Base-by-base conservation (phyloP, 2,113 vertebrate species). In the Corydoras sp. region DNA sequence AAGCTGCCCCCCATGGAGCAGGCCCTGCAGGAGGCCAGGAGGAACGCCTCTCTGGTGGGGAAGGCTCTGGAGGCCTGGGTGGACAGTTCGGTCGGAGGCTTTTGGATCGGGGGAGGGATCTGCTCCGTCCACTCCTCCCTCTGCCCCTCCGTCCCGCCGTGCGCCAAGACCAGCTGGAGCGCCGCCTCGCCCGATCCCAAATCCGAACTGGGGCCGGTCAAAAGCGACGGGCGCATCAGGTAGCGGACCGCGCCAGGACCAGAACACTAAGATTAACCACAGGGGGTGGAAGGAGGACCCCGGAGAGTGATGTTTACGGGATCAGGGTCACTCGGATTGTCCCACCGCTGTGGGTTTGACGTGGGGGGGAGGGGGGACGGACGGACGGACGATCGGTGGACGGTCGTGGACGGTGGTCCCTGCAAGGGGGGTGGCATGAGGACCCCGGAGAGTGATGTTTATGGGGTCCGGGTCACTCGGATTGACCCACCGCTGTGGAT, bases 161-260 rank as follows among this genome's bases (percentile, higher is more conserved):
- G 97, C 85, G 85, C 86, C 71, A 87, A 91, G 81, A 92, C 93
- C 11, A 88, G 89, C 62, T 99, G 97, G 97, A 98, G 97, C 80
- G 95, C 97, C 31, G 69, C 93, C 54, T 97, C 93, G 48, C 93
- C 94, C 0, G 97, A 98, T 79, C 96, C 97, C 69, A 99, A 99
- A 83, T 95, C 95, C 0, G 94, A 98, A 88, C 88, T 99, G 83
- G 92, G 92, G 18, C 84, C 90, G 0, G 80, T 98, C 80, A 96
- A 95, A 92, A 86, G 84, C 0, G 85, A 96, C 0, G 95, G 97
- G 29, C 91, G 94, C 58, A 93, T 99, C 87, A 97, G 97, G 95
- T 98, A 98, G 93, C 95, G 35, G 62, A 62, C 32, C n/a, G 55
- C 69, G 61, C 29, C 54, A 35, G 51, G 50, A 48, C 12, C 10